Base-by-base conservation (phyloP, 2,888 invertebrate genomes). In the Ditula angustiorana region DNA sequence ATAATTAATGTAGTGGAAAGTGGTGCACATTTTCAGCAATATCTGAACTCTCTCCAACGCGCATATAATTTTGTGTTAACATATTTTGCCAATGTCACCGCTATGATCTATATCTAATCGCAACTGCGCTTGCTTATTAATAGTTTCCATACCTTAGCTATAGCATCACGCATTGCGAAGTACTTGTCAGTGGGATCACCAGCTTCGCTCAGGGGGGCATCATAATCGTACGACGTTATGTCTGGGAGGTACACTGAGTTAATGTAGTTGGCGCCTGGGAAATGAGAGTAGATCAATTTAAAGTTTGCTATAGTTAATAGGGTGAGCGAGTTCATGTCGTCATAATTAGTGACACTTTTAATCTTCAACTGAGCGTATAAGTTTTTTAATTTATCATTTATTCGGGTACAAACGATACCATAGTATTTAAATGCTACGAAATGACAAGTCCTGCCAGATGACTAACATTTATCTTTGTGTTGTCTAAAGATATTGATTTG, bases 181-280 rank as follows among this genome's bases (percentile, higher is more conserved):
- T 97, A 99, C 88, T 98, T 98, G 0, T 94, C 90, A 0, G 98
- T 98, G 0, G 96, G 95, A 88, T 98, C 98, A 0, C 98, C 98
- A 60, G 97, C 96, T 87, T 99, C 99, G 13, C 94, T 94, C 69
- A 99, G 87, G 0, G 98, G 98, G 0, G 98, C 96, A 82, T 98
- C 97, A 79, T 98, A 99, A 83, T 99, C 98, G 78, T 98, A 98
- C 2, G 96, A 97, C 2, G 97, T 98, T 50, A 97, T 93, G 77
- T 96, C 95, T 0, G 96, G 94, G 64, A 88, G 86, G 76, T 94
- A 96, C 19, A 10, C 10, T 5, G 74, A 75, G 0, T 83, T 87
- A 0, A 72, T 82, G 52, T 87, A 91, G 71, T 93, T 93, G 4
- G 93, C 92, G 65, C 93, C 93, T 93, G 72, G 58, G 74, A 69